Evolutionary conservation across 2,113 vertebrate genomes (phyloP).

Genomic region (Phylloscopus whistleri): DNA sequence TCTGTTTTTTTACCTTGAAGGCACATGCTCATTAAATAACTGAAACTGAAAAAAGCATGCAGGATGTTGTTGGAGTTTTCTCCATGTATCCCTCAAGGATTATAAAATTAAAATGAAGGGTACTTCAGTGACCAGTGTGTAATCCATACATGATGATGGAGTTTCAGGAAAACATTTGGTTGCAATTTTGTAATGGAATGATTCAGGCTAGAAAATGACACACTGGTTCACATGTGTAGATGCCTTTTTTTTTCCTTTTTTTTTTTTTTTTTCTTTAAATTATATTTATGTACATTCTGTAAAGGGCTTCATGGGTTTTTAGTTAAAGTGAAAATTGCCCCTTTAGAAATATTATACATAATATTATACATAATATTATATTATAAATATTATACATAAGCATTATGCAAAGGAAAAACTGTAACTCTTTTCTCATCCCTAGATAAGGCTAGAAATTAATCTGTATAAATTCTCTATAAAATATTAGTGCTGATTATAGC

Average conservation of each 20-base stretch:
- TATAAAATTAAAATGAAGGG: not conserved
- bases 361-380: too few species aligned
- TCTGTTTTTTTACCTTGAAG: not conserved
- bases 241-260: not conserved
- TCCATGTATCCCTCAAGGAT: not conserved
- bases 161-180: conserved; percentile 16
- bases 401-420: not conserved
- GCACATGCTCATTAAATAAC: not conserved
- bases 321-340: not conserved
- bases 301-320: not conserved
- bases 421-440: not conserved
- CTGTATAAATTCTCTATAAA: conserved; percentile 12
- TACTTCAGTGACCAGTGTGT: not conserved
- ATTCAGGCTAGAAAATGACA: conserved; percentile 42
- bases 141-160: not conserved
- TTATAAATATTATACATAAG: not conserved
- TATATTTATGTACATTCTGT: not conserved
- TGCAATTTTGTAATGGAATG: conserved; percentile 7
- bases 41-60: not conserved
- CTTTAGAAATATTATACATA: not conserved
- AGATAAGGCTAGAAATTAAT: not conserved
- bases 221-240: conserved; percentile 8
- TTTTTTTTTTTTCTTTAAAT: not conserved
- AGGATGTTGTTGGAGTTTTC: not conserved
- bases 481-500: conserved; percentile 20